Conservation (phyloP, 2,888 invertebrate genomes). For the Allolobophora icterica region DNA sequence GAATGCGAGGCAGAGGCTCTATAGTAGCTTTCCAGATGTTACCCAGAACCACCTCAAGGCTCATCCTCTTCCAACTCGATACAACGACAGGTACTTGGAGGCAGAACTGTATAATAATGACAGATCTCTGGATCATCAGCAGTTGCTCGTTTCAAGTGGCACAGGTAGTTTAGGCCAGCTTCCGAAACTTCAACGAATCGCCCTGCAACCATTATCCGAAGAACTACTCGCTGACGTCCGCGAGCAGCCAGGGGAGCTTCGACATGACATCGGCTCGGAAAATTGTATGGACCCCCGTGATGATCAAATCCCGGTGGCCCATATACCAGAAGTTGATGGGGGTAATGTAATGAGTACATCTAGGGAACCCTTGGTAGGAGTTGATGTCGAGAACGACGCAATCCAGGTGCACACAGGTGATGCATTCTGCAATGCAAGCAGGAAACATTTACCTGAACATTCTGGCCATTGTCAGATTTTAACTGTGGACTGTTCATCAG, state of each 20-base stretch:
- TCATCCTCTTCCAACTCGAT: background rate
- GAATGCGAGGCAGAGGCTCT: background rate
- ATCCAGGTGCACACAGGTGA: background rate
- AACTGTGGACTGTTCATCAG: background rate
- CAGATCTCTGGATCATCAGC: background rate
- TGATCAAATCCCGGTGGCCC: background rate
- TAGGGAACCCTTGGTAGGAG: background rate
- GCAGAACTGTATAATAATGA: background rate
- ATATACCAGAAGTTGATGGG: background rate
- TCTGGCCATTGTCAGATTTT: background rate
- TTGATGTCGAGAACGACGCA: background rate
- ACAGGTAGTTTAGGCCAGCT: background rate
- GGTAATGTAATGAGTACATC: background rate
- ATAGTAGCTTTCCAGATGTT: conserved; percentile 18
- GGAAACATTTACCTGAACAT: conserved; percentile 1
- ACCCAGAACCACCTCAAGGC: background rate
- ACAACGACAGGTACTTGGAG: background rate
- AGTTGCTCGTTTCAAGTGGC: background rate
- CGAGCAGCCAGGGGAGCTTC: background rate
- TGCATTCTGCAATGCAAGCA: background rate
- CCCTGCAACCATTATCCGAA: background rate
- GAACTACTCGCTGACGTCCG: background rate
- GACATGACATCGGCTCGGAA: background rate
- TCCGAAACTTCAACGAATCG: background rate
- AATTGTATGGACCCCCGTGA: background rate